Percentiles rank a stretch among this genome's conserved stretches.
Evolutionary conservation across 1,140 invertebrate genomes (phyloP).

Genomic region (Drosophila ironensis): DNA sequence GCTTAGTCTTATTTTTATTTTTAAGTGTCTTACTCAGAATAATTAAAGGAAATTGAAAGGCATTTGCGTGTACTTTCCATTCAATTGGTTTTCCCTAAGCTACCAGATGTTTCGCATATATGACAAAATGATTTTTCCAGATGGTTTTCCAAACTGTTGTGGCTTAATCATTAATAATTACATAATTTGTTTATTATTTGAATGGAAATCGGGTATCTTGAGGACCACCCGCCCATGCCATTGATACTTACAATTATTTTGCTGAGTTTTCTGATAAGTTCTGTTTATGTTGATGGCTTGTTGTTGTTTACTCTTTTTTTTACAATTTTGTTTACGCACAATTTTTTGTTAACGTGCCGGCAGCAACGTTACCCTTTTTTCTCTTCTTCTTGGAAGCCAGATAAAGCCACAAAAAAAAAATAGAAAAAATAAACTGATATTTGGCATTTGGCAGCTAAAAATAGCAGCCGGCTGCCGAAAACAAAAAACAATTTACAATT

Average conservation of each 20-base stretch:
- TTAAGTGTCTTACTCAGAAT: not conserved
- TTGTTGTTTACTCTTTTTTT: conserved; percentile 41
- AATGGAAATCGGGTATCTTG: no score
- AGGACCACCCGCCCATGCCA: no score
- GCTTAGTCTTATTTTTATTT: no score
- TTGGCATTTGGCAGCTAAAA: conserved; percentile 46
- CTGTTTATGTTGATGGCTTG: conserved; percentile 27
- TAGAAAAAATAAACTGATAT: not conserved
- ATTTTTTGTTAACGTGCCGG: conserved; percentile 61
- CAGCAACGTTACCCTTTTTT: conserved; percentile 57
- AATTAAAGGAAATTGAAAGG: not conserved
- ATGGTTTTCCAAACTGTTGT: no score
- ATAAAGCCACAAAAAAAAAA: conserved; percentile 43
- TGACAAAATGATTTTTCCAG: no score
- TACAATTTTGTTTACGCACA: conserved; percentile 65
- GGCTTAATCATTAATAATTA: no score
- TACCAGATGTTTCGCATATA: no score
- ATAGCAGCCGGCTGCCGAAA: conserved; percentile 31
- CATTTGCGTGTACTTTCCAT: not conserved
- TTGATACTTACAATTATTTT: no score
- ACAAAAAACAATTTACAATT: conserved; percentile 29
- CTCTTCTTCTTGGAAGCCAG: conserved; percentile 26
- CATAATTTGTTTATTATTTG: no score
- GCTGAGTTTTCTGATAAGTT: conserved; percentile 45
- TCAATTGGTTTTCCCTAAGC: no score